Evolutionary conservation across 2,888 invertebrate species (phyloP).

Genomic region (Tineola bisselliella): DNA sequence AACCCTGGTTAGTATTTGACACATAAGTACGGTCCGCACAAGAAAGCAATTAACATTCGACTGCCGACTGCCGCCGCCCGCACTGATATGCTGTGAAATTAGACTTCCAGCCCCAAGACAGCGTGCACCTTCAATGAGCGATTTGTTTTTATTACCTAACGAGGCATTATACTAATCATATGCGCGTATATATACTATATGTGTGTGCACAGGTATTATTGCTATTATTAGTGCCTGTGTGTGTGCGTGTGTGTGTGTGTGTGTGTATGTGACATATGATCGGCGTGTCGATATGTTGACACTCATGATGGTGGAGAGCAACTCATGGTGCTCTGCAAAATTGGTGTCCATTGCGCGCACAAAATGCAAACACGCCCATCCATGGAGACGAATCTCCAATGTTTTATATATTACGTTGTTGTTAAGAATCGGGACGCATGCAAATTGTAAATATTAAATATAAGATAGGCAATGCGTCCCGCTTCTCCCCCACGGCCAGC

Average conservation of each 20-base stretch:
- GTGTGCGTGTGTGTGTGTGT: no score
- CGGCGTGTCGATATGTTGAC: background rate
- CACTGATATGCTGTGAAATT: conserved; percentile 18
- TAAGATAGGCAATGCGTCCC: no score
- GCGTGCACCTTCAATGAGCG: conserved; percentile 20
- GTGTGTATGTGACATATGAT: background rate
- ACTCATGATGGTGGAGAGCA: background rate
- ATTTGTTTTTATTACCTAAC: background rate
- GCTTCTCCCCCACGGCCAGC: no score
- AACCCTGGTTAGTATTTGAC: background rate
- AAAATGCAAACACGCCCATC: background rate
- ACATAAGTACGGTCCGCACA: conserved; percentile 26
- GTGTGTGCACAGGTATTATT: no score
- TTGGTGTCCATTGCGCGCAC: background rate
- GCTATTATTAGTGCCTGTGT: background rate
- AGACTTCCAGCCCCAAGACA: conserved; percentile 18
- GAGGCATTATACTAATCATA: background rate
- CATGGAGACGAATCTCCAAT: background rate
- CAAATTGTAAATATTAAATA: no score
- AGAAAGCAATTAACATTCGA: conserved; percentile 40
- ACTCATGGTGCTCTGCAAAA: conserved; percentile 7
- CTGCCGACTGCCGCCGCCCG: conserved; percentile 20
- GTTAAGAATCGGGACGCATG: no score
- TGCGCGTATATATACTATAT: background rate
- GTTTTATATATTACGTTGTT: no score